Percentiles rank a stretch among this genome's conserved stretches.
Conservation (phyloP, 2,888 invertebrate species). For the Microplitis deprimator region DNA sequence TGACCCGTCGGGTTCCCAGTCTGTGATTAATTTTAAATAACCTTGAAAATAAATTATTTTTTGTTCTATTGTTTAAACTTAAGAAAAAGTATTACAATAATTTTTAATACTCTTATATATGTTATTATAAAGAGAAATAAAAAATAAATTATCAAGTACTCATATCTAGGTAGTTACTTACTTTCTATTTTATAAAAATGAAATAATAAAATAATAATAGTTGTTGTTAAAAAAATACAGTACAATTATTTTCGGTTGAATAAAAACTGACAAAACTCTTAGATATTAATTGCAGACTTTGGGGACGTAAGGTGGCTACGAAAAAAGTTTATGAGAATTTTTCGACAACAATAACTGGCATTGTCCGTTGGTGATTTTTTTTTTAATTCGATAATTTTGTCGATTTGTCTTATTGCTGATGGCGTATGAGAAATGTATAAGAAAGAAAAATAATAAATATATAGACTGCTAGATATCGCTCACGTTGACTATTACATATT, state of each 20-base stretch:
- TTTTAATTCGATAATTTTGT: not conserved
- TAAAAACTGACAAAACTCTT: not conserved
- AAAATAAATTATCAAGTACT: not conserved
- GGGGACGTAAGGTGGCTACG: not conserved
- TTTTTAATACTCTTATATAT: too few relatives aligned
- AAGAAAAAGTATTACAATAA: too few relatives aligned
- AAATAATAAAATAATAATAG: not conserved
- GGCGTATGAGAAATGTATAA: not conserved
- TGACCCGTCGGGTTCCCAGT: not conserved
- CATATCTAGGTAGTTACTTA: not conserved
- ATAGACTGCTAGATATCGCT: not conserved
- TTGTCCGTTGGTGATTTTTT: not conserved
- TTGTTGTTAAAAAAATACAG: not conserved
- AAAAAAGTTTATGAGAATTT: not conserved
- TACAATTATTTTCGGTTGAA: not conserved
- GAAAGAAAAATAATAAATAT: not conserved
- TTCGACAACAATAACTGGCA: not conserved
- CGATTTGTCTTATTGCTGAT: not conserved
- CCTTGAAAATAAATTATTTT: not conserved
- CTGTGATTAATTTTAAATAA: not conserved
- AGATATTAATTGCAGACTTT: not conserved
- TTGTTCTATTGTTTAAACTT: too few relatives aligned
- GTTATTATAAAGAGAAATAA: too few relatives aligned
- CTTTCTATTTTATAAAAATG: not conserved
- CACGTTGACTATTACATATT: conserved; percentile 25